phyloP scores from a whole-genome alignment of 2,888 invertebrate species.

The Omphaloscelis lunosa region DNA sequence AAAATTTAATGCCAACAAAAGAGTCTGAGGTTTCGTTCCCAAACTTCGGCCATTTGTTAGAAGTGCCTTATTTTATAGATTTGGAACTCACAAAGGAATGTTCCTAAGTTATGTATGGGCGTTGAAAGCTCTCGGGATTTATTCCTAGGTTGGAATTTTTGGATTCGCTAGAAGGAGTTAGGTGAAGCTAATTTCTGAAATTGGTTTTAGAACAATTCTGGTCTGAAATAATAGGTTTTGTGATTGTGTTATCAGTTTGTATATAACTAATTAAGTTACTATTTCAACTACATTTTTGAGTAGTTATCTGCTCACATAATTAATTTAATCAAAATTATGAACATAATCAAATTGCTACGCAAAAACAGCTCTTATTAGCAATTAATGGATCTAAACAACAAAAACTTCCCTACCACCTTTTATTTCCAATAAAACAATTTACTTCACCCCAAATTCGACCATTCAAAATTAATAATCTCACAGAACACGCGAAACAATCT shows the following conservation, averaged over 20 bases:
- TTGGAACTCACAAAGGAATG: constrained; percentile 54
- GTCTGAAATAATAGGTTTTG: constrained; percentile 29
- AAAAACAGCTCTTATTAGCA: not conserved
- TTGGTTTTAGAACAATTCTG: constrained; percentile 47
- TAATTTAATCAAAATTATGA: not conserved
- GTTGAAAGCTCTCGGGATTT: constrained; percentile 53
- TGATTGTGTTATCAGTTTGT: not conserved
- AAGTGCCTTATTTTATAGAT: constrained; percentile 60
- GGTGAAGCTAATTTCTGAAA: constrained; percentile 40
- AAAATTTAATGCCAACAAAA: constrained; percentile 59
- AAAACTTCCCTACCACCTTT: not conserved
- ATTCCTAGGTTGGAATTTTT: constrained; percentile 41
- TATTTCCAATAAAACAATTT: constrained; percentile 8
- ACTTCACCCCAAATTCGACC: constrained; percentile 7
- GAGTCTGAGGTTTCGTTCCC: constrained; percentile 39
- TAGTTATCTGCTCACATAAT: not conserved
- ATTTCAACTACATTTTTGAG: not conserved
- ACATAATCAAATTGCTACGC: not conserved
- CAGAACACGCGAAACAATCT: constrained; percentile 36
- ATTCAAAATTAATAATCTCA: constrained; percentile 33
- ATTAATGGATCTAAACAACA: not conserved
- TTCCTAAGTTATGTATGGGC: constrained; percentile 53
- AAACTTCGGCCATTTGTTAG: constrained; percentile 57
- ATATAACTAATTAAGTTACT: not conserved
- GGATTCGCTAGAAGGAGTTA: constrained; percentile 39